phyloP scores from a whole-genome alignment of 2,888 invertebrate species.

The Muscina levida region DNA sequence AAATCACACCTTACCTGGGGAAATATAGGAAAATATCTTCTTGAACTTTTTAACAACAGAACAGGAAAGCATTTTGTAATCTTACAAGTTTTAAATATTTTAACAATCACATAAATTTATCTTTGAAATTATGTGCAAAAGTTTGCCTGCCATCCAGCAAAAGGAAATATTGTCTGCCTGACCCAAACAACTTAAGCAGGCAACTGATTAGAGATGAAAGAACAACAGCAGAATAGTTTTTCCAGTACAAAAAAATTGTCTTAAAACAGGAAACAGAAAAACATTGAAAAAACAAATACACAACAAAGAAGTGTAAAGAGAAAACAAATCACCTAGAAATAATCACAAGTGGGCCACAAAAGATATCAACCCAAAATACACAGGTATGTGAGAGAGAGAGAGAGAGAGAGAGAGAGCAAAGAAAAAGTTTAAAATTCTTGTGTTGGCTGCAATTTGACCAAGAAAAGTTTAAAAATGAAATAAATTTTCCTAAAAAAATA shows the following conservation, averaged over 20 bases:
- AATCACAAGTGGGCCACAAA: constrained; percentile 24
- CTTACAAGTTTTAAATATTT: constrained; percentile 36
- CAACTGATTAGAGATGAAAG: constrained; percentile 23
- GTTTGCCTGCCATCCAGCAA: constrained; percentile 23
- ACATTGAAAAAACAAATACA: not conserved
- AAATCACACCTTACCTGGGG: too few relatives aligned
- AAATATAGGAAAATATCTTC: too few relatives aligned
- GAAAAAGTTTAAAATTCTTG: not conserved
- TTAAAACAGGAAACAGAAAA: not conserved
- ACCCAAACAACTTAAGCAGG: not conserved
- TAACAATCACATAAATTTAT: constrained; percentile 61
- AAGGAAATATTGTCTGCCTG: constrained; percentile 22
- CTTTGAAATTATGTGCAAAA: constrained; percentile 61
- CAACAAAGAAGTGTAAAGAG: not conserved
- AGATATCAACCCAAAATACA: not conserved
- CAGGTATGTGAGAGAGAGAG: not conserved
- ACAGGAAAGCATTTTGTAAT: not conserved
- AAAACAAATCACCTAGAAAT: constrained; percentile 5
- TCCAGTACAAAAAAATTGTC: not conserved
- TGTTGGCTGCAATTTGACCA: constrained; percentile 48
- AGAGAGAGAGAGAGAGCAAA: too few relatives aligned
- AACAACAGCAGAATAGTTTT: constrained; percentile 9
- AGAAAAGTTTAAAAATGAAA: constrained; percentile 58
- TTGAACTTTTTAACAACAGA: too few relatives aligned
- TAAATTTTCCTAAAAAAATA: constrained; percentile 38